Base-by-base conservation (phyloP, 2,113 vertebrate genomes). In the Thymallus thymallus region DNA sequence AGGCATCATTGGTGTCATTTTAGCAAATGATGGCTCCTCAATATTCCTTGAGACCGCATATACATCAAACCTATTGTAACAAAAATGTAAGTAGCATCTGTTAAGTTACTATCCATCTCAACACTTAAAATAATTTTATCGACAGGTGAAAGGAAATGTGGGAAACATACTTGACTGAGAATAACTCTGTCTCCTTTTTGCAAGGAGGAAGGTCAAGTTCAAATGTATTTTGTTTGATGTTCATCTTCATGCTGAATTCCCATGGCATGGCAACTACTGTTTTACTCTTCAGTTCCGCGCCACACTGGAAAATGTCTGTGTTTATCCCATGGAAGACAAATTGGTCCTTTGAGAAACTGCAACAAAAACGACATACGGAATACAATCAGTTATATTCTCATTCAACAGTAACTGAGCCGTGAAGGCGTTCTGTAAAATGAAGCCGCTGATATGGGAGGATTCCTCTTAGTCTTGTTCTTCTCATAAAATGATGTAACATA, bases 241-340 rank as follows among this genome's bases (percentile, higher is more conserved):
- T 92, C 51, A 89, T 63, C 74, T 87, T 92, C 13, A 84, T 75
- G 4, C 70, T 14, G 79, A 91, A 68, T 32, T 87, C 88, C 90
- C 89, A 91, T 0, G 91, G 93, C n/a, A 94, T n/a, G 13, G 60
- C 45, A 4, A 67, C 0, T 0, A 82, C 46, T 0, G 5, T 45
- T 84, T 90, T 92, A 55, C 76, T 82, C 68, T 87, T 90, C 0
- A 91, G 26, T 80, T 93, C 89, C 0, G 48, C 61, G 2, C 90
- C 93, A 70, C 83, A 83, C 83, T 94, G 92, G 76, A 94, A 91
- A 9, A 93, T 61, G 20, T 92, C 89, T 0, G 92, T 93, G 84
- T 90, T 93, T 83, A 93, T 89, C 7, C 92, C 93, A 16, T 93
- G 88, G 83, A 87, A 92, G 71, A 87, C 1, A 88, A 88, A 91